These are phyloP conservation scores for Dioctria rufipes DNA, from an alignment of 2,888 invertebrate species.

Conservation along the genomic window DNA sequence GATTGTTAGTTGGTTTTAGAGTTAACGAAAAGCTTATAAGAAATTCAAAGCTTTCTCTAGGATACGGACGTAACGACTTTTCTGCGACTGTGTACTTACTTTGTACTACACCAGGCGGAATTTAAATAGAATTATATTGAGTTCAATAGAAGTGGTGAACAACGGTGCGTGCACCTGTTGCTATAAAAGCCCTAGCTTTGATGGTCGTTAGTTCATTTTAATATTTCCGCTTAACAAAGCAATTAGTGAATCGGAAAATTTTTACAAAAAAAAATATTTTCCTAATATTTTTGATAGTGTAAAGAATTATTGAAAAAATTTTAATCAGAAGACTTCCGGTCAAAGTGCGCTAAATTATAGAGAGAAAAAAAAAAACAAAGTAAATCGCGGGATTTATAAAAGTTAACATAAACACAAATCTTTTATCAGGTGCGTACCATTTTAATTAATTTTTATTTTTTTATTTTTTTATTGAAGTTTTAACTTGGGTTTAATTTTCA, in stretches of 20 bases:
- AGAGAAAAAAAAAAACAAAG: neutral
- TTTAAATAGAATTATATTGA: neutral
- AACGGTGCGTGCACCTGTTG: constrained; percentile 54
- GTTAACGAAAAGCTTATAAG: constrained; percentile 18
- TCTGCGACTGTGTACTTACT: constrained; percentile 55
- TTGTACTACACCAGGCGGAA: neutral
- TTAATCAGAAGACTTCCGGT: constrained; percentile 7
- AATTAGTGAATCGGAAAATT: constrained; percentile 22
- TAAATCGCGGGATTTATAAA: neutral
- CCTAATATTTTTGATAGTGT: neutral
- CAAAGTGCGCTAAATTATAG: constrained; percentile 1
- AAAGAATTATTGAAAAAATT: constrained; percentile 17
- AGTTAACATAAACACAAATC: neutral
- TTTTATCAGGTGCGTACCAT: constrained; percentile 22
- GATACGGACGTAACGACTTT: constrained; percentile 18
- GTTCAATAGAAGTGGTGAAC: no score
- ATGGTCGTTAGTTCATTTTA: constrained; percentile 53
- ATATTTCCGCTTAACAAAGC: constrained; percentile 41
- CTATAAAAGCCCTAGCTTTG: constrained; percentile 55
- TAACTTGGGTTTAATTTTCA: no score
- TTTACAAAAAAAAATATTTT: constrained; percentile 14
- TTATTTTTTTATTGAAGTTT: no score
- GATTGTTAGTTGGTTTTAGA: no score
- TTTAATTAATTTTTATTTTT: neutral
- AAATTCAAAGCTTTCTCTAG: constrained; percentile 29